phyloP scores from a whole-genome alignment of 2,113 vertebrate genomes.

The Axis porcinus region DNA sequence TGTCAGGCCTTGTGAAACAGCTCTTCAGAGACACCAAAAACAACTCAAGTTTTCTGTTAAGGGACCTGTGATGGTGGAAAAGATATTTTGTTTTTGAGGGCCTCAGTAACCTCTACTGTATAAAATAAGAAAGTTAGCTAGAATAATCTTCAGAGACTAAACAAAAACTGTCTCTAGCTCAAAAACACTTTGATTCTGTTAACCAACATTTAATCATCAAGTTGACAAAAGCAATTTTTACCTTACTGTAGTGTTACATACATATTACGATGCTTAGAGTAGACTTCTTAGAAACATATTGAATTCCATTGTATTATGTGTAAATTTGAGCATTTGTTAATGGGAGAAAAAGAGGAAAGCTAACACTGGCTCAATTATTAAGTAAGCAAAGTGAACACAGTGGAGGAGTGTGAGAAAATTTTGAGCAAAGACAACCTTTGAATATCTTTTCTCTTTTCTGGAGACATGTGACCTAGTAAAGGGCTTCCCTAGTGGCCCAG shows the following conservation, averaged over 20 bases:
- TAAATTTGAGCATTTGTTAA: slow-evolving; percentile 18
- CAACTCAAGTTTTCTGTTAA: neutral
- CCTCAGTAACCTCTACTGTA: neutral
- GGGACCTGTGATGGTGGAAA: neutral
- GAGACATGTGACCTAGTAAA: neutral
- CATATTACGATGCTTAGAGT: neutral
- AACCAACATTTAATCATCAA: slow-evolving; percentile 28
- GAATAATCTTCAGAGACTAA: neutral
- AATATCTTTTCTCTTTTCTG: neutral
- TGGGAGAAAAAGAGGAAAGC: neutral
- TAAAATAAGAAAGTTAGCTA: neutral
- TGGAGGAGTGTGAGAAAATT: neutral
- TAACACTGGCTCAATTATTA: neutral
- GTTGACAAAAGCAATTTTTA: neutral
- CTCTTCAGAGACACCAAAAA: neutral
- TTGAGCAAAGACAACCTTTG: neutral
- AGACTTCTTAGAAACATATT: neutral
- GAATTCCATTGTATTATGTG: neutral
- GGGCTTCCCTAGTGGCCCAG: neutral
- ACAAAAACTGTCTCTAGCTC: neutral
- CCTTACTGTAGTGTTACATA: neutral
- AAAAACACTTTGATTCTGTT: slow-evolving; percentile 36
- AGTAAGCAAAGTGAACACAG: neutral
- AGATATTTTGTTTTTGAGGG: neutral
- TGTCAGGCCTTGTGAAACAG: neutral